These are phyloP conservation scores for Eulemur rubriventer DNA, from an alignment of 2,797 vertebrate genomes.

Conservation along the genomic window DNA sequence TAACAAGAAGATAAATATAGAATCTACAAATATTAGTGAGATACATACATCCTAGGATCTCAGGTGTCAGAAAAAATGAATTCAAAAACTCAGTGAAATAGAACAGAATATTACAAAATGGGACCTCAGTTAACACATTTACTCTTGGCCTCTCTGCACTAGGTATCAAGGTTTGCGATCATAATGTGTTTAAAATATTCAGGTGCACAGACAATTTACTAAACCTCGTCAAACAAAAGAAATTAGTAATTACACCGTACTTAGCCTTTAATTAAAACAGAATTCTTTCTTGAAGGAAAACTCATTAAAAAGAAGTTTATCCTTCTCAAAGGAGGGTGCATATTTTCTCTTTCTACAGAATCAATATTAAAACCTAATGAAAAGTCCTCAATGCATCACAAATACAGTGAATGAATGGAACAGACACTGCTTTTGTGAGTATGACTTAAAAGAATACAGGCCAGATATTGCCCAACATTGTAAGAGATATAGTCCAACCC, in stretches of 20 bases:
- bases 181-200: slow-evolving; percentile 30
- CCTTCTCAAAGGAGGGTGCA: background rate
- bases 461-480: background rate
- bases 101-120: background rate
- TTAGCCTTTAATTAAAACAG: background rate
- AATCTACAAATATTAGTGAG: background rate
- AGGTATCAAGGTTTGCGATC: background rate
- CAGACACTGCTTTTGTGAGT: background rate
- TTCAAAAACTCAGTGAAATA: background rate
- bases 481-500: background rate
- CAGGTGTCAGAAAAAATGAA: background rate
- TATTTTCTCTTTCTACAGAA: background rate
- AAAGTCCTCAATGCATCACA: background rate
- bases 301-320: background rate
- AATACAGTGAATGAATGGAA: background rate
- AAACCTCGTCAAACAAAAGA: background rate
- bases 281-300: background rate
- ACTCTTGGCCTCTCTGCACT: background rate
- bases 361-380: background rate
- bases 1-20: background rate
- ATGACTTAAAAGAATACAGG: background rate
- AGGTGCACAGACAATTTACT: background rate
- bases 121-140: background rate
- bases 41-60: background rate
- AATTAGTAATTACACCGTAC: background rate